Conservation (phyloP, 1,140 invertebrate genomes). For the Drosophila punjabiensis region DNA sequence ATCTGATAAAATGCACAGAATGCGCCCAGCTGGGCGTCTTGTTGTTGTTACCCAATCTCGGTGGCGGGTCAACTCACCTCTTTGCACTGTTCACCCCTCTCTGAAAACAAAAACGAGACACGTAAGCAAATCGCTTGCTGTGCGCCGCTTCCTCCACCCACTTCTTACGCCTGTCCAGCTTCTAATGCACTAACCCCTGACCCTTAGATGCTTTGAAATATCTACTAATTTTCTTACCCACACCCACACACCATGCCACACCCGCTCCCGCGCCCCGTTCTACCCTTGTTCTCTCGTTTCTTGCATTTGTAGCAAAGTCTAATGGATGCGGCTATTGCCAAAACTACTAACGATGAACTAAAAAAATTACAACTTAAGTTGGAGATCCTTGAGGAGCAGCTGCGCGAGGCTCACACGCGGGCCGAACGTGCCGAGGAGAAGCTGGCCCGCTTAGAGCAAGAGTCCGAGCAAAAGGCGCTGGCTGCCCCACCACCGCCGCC, state of each 20-base stretch:
- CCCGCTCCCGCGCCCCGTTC: slow-evolving; percentile 33
- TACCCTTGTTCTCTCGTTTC: slow-evolving; percentile 54
- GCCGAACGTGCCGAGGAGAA: slow-evolving; percentile 79
- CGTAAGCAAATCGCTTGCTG: slow-evolving; percentile 66
- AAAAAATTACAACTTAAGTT: slow-evolving; percentile 85
- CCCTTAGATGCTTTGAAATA: slow-evolving; percentile 34
- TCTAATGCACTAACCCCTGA: slow-evolving; percentile 53
- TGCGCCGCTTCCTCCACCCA: slow-evolving; percentile 19
- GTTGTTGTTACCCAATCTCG: slow-evolving; percentile 37
- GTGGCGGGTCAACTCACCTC: slow-evolving; percentile 41
- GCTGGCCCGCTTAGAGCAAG: slow-evolving; percentile 56
- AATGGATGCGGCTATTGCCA: slow-evolving; percentile 84
- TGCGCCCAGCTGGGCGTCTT: slow-evolving; percentile 43
- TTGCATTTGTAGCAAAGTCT: slow-evolving; percentile 80
- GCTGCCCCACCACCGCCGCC: slow-evolving; percentile 41
- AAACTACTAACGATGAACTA: slow-evolving; percentile 85
- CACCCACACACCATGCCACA: slow-evolving; percentile 52
- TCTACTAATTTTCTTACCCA: slow-evolving; percentile 67
- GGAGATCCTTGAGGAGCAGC: slow-evolving; percentile 82
- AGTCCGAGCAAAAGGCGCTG: slow-evolving; percentile 29
- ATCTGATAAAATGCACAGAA: slow-evolving; percentile 61
- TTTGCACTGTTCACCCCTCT: slow-evolving; percentile 15
- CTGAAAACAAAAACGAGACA: slow-evolving; percentile 36
- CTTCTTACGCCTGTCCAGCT: slow-evolving; percentile 9
- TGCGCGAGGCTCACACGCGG: slow-evolving; percentile 65